Base-by-base conservation (phyloP, 1,140 invertebrate genomes). In the Heliconius eleuchia region DNA sequence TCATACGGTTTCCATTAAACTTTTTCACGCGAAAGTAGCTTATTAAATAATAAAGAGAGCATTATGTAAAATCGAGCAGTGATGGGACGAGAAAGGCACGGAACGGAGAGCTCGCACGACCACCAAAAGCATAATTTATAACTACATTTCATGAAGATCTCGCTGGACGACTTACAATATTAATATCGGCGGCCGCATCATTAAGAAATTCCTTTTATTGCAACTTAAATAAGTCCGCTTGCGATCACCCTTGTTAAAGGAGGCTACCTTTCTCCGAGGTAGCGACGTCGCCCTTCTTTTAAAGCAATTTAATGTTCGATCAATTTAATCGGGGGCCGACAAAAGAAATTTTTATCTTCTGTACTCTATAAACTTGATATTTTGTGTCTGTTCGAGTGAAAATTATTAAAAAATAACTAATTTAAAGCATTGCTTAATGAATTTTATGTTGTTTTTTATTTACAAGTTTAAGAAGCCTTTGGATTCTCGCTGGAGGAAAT, bases 131-230 rank as follows among this genome's bases (percentile, higher is more conserved):
- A 87, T 88, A 91, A 92, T 94, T 92, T 92, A 92, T 91, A 94
- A 92, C 90, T 92, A 94, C 88, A 92, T 92, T 92, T 88, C 89
- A 77, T 83, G 88, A 87, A 85, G 88, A 88, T 86, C 85, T 84
- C 79, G 89, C 86, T 84, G 74, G 83, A 88, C 91, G 82, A 88
- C 86, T 88, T 88, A 85, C 91, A 88, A 89, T 92, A 93, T 94
- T 93, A 92, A 92, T 92, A 92, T 89, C 84, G 84, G 85, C 90
- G 86, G 90, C 90, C 87, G 85, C 89, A 91, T 94, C 92, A 94
- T 94, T 94, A 94, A 92, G 88, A 91, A 89, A 94, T 94, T 91
- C 92, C 92, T 94, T 93, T 94, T 94, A 93, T 94, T 93, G 92
- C 91, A 79, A 90, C 86, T 92, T 92, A 94, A 94, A 93, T 94